phyloP scores from a whole-genome alignment of 2,113 vertebrate genomes.

The Pycnonotus jocosus region DNA sequence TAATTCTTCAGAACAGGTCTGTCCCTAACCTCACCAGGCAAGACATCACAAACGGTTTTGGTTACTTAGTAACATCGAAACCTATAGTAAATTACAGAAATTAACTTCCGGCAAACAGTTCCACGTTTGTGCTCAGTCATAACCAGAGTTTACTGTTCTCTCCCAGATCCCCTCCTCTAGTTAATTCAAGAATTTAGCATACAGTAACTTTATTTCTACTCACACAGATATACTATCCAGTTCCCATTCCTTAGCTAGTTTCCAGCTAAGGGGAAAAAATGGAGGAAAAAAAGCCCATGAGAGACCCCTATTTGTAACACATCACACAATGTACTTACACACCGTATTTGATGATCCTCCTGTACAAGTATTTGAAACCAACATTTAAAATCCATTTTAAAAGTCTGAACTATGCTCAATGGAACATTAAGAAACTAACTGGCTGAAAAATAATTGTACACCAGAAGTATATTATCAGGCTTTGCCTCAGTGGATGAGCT shows the following conservation, averaged over 20 bases:
- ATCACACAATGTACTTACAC: neutral
- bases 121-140: neutral
- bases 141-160: neutral
- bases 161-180: neutral
- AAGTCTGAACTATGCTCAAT: neutral
- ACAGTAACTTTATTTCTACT: neutral
- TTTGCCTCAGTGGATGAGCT: neutral
- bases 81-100: neutral
- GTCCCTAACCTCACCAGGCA: neutral
- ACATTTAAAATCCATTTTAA: neutral
- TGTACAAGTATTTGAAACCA: neutral
- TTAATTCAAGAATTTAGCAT: neutral
- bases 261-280: no score
- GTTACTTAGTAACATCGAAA: neutral
- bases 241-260: neutral
- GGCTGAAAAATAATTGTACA: neutral
- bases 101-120: neutral
- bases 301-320: rapidly evolving
- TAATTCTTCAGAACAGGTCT: neutral
- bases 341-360: rapidly evolving
- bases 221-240: neutral
- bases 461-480: neutral
- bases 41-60: neutral
- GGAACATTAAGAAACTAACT: neutral
- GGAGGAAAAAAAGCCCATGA: neutral